phyloP scores from a whole-genome alignment of 2,888 invertebrate genomes.

The Aspidiotus destructor region DNA sequence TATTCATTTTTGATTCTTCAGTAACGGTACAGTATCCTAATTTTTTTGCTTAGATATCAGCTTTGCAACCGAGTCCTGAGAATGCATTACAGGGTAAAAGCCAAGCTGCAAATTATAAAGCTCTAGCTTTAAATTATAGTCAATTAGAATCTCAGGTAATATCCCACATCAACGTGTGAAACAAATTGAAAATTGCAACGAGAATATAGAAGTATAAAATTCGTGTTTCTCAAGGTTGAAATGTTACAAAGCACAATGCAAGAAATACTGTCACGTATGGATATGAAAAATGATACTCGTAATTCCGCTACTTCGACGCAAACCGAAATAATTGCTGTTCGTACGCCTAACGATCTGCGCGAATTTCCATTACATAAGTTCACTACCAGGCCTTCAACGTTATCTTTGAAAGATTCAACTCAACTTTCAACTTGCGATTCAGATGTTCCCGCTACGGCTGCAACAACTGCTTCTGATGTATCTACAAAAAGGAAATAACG shows the following conservation, averaged over 20 bases:
- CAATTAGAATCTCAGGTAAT: conserved; percentile 61
- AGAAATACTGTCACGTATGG: conserved; percentile 61
- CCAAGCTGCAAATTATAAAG: conserved; percentile 46
- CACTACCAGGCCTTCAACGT: conserved; percentile 18
- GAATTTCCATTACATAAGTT: conserved; percentile 21
- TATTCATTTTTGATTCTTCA: background rate
- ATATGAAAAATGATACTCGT: conserved; percentile 42
- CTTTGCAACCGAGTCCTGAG: conserved; percentile 28
- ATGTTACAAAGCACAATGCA: conserved; percentile 70
- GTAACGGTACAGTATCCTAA: background rate
- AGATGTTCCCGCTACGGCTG: too few relatives aligned
- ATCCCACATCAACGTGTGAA: too few relatives aligned
- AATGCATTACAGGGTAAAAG: conserved; percentile 5
- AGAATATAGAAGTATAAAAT: too few relatives aligned
- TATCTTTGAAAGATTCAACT: conserved; percentile 5
- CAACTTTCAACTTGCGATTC: background rate
- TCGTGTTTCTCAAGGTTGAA: conserved; percentile 51
- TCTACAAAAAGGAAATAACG: too few relatives aligned
- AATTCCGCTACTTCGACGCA: conserved; percentile 53
- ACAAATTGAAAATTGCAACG: too few relatives aligned
- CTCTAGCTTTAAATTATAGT: conserved; percentile 65
- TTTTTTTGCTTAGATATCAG: conserved; percentile 11
- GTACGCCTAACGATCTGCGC: conserved; percentile 51
- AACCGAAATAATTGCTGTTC: conserved; percentile 69
- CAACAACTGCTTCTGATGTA: too few relatives aligned